Base-by-base conservation (phyloP, 2,888 invertebrate genomes). In the Trachelus iudaicus region DNA sequence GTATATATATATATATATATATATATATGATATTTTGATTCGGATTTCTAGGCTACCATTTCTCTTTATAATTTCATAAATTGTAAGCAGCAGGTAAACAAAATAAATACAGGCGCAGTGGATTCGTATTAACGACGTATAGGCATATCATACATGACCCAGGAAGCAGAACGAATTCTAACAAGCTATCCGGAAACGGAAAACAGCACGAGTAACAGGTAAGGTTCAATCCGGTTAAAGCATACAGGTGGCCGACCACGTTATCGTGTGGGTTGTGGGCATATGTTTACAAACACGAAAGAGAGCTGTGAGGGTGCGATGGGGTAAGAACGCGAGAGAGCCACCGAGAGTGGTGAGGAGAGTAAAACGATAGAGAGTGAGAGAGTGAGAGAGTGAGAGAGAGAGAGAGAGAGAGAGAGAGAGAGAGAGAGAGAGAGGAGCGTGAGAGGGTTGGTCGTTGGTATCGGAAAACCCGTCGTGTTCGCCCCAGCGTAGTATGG, bases 241-340 rank as follows among this genome's bases (percentile, higher is more conserved):
- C 91, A 91, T 91, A 91, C 91, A 91, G 91, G 91, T 91, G 91
- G 91, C 89, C 90, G 89, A 89, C 86, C 88, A 87, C 84, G 86
- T 85, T 81, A 84, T 85, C 85, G 83, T 82, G 83, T 80, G 81
- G 82, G 81, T 82, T 73, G 81, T 77, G 80, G 80, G 84, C 87
- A 86, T 86, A 84, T 86, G 88, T 88, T 88, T 85, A 86, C 86
- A 81, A 80, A 81, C 83, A 85, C 87, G 81, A 84, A 81, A 83
- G 82, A 79, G 82, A 81, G 79, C 40, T 73, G 80, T 69, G 73
- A 73, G 79, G 71, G 75, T 34, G 69, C 34, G 30, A 71, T 34
- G 73, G 73, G 73, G 76, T 75, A 69, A 77, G 69, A 75, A 77
- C 68, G 77, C 75, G 75, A 77, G 75, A 76, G 80, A 69, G 40